Conservation (phyloP, 2,113 vertebrate genomes). For the Anguilla rostrata region DNA sequence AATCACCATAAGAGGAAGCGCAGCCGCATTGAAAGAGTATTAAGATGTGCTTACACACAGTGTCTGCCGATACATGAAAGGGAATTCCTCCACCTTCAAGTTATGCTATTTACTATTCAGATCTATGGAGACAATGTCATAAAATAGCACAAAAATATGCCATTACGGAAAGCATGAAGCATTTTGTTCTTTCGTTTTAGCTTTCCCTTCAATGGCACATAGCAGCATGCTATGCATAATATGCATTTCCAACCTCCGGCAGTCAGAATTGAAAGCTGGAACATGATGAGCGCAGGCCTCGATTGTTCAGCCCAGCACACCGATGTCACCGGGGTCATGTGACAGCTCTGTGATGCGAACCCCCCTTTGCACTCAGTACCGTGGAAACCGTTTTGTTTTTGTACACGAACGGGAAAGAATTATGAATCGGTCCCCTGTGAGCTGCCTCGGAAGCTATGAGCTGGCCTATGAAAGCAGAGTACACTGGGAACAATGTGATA, state of each 20-base stretch:
- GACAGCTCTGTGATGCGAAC: constrained; percentile 67
- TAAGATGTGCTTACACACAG: too few relatives aligned
- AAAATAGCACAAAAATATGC: too few relatives aligned
- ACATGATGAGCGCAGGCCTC: neutral
- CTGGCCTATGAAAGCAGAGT: constrained; percentile 58
- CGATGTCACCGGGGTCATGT: constrained; percentile 57
- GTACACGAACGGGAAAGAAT: constrained; percentile 47
- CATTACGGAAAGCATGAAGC: too few relatives aligned
- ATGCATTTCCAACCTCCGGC: too few relatives aligned
- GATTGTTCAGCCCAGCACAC: neutral
- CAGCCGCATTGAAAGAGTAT: neutral
- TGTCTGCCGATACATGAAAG: neutral
- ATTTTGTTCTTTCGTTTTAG: too few relatives aligned
- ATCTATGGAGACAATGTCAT: too few relatives aligned
- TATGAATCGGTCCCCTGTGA: constrained; percentile 48
- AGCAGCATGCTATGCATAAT: too few relatives aligned
- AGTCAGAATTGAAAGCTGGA: too few relatives aligned
- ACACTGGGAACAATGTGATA: constrained; percentile 72
- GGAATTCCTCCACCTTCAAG: neutral
- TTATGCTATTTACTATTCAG: too few relatives aligned
- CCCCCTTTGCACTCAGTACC: constrained; percentile 56
- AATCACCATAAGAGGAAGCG: neutral
- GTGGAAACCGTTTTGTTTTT: constrained; percentile 51
- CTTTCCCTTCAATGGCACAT: too few relatives aligned
- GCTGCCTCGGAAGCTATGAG: constrained; percentile 47